These are phyloP conservation scores for Euglossa dilemma DNA, from an alignment of 1,140 invertebrate species.

Conservation along the genomic window DNA sequence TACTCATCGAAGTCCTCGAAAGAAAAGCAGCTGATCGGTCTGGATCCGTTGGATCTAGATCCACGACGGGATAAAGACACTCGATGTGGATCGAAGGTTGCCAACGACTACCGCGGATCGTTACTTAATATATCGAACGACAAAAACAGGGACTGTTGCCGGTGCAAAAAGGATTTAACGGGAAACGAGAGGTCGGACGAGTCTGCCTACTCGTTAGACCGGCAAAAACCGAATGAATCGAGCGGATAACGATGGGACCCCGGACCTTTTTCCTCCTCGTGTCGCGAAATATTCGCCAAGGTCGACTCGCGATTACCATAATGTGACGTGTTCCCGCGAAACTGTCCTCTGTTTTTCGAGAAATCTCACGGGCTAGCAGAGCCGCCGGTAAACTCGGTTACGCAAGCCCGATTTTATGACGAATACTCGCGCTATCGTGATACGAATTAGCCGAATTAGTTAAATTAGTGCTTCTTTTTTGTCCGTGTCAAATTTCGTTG, in stretches of 20 bases:
- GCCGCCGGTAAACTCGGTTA: background rate
- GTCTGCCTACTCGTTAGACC: background rate
- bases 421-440: background rate
- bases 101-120: background rate
- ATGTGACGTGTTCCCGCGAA: background rate
- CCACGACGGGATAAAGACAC: background rate
- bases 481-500: too few relatives aligned
- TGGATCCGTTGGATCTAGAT: background rate
- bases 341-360: background rate
- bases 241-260: background rate
- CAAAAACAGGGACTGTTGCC: background rate
- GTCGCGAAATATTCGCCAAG: conserved; percentile 13
- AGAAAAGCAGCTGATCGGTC: background rate
- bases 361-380: too few relatives aligned
- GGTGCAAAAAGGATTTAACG: background rate
- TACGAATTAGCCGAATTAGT: too few relatives aligned
- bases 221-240: background rate
- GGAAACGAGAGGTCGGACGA: background rate
- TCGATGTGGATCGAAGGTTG: background rate
- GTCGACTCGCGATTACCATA: conserved; percentile 8
- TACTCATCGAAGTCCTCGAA: background rate
- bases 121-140: background rate
- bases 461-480: too few relatives aligned
- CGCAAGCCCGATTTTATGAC: background rate
- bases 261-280: background rate